Base-by-base conservation (phyloP, 2,888 invertebrate species). In the Itoplectis maculator region DNA sequence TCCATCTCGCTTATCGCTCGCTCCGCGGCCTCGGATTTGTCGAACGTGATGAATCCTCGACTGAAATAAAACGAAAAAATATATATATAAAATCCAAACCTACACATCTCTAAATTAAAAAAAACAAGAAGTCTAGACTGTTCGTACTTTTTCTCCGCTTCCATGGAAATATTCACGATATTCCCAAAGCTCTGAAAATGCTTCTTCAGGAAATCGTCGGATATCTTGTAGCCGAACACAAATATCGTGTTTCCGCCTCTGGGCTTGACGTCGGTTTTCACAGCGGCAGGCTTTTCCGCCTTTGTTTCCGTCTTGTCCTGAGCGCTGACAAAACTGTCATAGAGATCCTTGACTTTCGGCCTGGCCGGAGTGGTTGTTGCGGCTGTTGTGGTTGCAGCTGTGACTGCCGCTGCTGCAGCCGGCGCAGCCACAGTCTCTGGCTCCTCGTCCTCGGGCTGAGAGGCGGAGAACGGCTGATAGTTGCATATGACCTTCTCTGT, bases 391-490 rank as follows among this genome's bases (percentile, higher is more conserved):
- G 56, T 4, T 0, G 56, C n/a, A 1, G 37, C 8, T 2, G 59
- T n/a, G 7, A 13, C 13, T 0, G 56, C 8, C 7, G 59, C 2
- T 8, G 59, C 13, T 0, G 94, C 92, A 2, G 37, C n/a, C 2
- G 37, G 15, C 70, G 37, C 18, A 0, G 9, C 8, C 69, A 94
- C 93, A 93, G 94, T 94, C 3, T 93, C 93, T 59, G 92, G 90
- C 13, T 96, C 94, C 91, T 97, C 95, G 92, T 97, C 94, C 92
- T 97, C 95, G 91, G 96, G 94, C 86, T 96, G 96, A 2, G 97
- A 96, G 0, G 98, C 96, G 80, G 97, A 97, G 90, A 98, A 98
- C 2, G 98, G 98, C 90, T 98, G 98, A 93, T 98, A 98, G 0
- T 97, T 96, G 42, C 97, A 96, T 0, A 97, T 95, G 8, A 96